Percentiles rank a stretch among this genome's conserved stretches.
These are phyloP conservation scores for Cyrtonyx montezumae DNA, from an alignment of 2,113 vertebrate species.

Conservation along the genomic window DNA sequence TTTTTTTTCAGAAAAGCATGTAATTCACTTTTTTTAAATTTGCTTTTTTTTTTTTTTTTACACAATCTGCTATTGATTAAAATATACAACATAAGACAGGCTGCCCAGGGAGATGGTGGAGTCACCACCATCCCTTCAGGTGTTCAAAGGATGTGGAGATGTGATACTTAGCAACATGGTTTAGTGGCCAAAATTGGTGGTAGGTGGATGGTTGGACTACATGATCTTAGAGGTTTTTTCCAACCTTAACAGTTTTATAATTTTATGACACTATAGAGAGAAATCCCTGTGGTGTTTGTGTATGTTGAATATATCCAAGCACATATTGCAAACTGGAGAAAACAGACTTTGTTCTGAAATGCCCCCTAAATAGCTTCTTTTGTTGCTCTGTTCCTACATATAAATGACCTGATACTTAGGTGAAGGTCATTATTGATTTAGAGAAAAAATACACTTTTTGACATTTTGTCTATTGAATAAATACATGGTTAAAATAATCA, in stretches of 20 bases:
- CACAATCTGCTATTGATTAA: not conserved
- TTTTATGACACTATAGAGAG: not conserved
- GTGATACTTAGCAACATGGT: too few species aligned
- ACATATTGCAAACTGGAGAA: not conserved
- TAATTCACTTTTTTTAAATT: not conserved
- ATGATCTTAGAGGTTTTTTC: too few species aligned
- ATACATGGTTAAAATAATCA: not conserved
- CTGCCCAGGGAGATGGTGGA: too few species aligned
- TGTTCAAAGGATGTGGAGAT: too few species aligned
- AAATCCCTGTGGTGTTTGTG: not conserved
- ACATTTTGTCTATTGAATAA: not conserved
- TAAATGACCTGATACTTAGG: not conserved
- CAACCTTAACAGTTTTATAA: too few species aligned
- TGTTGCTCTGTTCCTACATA: not conserved
- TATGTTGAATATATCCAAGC: not conserved
- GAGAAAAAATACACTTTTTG: not conserved
- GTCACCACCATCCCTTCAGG: too few species aligned
- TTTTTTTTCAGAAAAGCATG: not conserved
- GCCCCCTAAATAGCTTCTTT: not conserved
- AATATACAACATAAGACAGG: not conserved
- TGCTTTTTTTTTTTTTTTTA: not conserved
- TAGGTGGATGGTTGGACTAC: too few species aligned
- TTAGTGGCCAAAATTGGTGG: too few species aligned
- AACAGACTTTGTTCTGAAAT: not conserved
- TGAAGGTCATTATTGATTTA: not conserved